A percentile compares a stretch with the other conserved stretches of the same genome.
Conservation (phyloP, 2,113 vertebrate species). For the Sinosuthora webbiana region DNA sequence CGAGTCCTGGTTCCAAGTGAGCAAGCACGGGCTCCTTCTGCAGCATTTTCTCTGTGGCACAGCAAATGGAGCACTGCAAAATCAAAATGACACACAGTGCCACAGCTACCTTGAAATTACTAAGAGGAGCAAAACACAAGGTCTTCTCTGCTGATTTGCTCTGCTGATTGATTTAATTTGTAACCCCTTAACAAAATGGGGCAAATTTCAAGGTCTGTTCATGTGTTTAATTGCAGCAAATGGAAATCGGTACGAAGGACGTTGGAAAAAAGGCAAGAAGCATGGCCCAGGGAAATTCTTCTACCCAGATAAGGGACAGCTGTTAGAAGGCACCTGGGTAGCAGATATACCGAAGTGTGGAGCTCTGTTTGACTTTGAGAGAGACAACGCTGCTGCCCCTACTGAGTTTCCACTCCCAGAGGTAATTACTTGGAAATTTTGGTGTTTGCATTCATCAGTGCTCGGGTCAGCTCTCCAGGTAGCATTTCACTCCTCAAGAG, state of each 20-base stretch:
- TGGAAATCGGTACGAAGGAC: slow-evolving; percentile 85
- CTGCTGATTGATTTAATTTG: background rate
- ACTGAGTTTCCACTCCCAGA: slow-evolving; percentile 83
- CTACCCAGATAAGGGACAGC: slow-evolving; percentile 79
- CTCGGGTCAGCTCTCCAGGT: background rate
- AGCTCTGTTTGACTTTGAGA: slow-evolving; percentile 79
- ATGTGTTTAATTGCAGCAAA: slow-evolving; percentile 61
- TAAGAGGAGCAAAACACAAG: background rate
- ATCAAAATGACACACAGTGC: background rate
- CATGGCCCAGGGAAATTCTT: slow-evolving; percentile 82
- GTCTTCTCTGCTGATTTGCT: background rate
- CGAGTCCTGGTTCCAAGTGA: background rate
- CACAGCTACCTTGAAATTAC: background rate
- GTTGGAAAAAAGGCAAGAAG: slow-evolving; percentile 85
- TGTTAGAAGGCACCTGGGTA: slow-evolving; percentile 88
- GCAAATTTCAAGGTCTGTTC: background rate
- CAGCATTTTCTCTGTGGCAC: background rate
- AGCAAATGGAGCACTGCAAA: rapidly evolving
- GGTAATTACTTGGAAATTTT: slow-evolving; percentile 68
- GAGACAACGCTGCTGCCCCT: slow-evolving; percentile 71
- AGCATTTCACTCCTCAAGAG: background rate
- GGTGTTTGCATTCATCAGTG: background rate
- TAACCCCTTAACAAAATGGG: background rate
- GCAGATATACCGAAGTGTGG: slow-evolving; percentile 84
- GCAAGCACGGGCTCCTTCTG: background rate